These are phyloP conservation scores for Bactericera cockerelli DNA, from an alignment of 1,140 invertebrate species.

Conservation along the genomic window DNA sequence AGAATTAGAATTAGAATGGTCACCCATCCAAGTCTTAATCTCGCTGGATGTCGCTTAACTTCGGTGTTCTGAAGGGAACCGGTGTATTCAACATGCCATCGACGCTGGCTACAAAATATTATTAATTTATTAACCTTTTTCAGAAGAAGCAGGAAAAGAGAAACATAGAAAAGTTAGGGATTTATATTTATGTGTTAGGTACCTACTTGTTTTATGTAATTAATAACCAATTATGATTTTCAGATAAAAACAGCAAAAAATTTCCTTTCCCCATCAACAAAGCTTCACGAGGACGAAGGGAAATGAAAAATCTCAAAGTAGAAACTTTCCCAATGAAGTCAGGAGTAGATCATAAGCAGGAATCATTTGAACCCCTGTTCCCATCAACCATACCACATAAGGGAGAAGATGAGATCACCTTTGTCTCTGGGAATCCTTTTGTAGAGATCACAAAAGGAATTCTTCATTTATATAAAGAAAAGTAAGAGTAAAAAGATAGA, in stretches of 20 bases:
- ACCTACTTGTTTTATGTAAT: no score
- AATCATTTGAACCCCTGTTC: background rate
- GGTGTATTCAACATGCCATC: no score
- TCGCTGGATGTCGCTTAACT: no score
- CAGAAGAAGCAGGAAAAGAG: no score
- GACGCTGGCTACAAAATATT: no score
- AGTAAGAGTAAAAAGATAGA: slow-evolving; percentile 44
- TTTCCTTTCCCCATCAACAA: slow-evolving; percentile 1
- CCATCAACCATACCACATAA: slow-evolving; percentile 1
- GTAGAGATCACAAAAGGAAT: slow-evolving; percentile 94
- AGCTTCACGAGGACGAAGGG: background rate
- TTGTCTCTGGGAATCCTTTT: slow-evolving; percentile 91
- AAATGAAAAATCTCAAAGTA: background rate
- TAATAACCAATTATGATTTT: no score
- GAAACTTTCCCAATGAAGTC: slow-evolving; percentile 6
- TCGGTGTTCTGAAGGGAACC: no score
- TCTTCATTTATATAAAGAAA: slow-evolving; percentile 90
- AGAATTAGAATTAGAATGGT: no score
- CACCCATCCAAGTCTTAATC: no score
- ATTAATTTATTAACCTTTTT: no score
- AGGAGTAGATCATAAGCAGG: background rate
- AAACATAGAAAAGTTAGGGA: no score
- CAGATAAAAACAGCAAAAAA: background rate
- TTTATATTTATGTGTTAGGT: no score
- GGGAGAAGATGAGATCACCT: slow-evolving; percentile 42